phyloP scores from a whole-genome alignment of 1,140 invertebrate species.

The Mizuhopecten yessoensis region DNA sequence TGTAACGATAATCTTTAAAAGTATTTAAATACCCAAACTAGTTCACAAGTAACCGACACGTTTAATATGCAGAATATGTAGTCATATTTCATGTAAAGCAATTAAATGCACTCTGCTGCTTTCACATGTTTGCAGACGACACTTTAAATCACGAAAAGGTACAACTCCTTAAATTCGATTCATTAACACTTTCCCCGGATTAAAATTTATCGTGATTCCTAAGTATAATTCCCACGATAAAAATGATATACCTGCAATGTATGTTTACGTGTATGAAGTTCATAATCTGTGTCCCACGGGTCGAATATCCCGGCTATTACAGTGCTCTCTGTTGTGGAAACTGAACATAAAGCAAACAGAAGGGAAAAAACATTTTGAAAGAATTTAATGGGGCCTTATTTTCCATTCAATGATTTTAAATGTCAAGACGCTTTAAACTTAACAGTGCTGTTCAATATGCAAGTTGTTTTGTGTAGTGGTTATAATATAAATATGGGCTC shows the following conservation, averaged over 20 bases:
- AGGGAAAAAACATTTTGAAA: background rate
- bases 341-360: background rate
- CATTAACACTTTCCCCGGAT: background rate
- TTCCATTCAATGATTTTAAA: conserved; percentile 27
- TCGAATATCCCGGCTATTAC: background rate
- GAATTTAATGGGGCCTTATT: background rate
- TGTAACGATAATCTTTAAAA: background rate
- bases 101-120: background rate
- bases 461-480: background rate
- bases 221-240: background rate
- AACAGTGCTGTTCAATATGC: background rate
- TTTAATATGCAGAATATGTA: background rate
- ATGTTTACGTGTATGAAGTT: background rate
- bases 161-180: no score
- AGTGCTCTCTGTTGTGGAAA: background rate
- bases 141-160: background rate
- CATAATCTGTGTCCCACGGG: background rate
- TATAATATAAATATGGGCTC: background rate
- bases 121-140: background rate
- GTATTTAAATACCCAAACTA: background rate
- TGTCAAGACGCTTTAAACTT: background rate
- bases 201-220: background rate
- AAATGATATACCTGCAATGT: background rate
- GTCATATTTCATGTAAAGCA: conserved; percentile 6
- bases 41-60: background rate